Conservation (phyloP, 2,113 vertebrate genomes). For the Hydrolagus affinis region DNA sequence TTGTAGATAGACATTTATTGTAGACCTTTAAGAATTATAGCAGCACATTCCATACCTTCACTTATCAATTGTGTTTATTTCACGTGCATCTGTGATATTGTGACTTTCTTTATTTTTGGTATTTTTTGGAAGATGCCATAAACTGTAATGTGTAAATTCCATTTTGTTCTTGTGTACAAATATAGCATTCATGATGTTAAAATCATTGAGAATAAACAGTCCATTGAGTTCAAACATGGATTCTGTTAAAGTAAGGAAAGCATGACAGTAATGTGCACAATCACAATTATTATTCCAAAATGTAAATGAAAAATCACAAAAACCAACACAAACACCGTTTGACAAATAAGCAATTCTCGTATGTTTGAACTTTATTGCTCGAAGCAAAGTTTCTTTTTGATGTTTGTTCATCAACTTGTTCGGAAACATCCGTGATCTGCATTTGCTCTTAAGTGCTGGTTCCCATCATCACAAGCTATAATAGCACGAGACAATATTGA, state of each 20-base stretch:
- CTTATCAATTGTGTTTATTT: not conserved
- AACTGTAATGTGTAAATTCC: constrained; percentile 7
- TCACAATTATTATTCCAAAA: not conserved
- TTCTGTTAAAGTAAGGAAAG: not conserved
- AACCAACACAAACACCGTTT: not conserved
- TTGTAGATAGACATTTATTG: not conserved
- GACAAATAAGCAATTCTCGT: not conserved
- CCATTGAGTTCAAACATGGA: not conserved
- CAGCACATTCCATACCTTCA: not conserved
- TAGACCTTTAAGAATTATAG: not conserved
- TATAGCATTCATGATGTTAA: not conserved
- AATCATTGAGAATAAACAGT: not conserved
- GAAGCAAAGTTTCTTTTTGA: no score
- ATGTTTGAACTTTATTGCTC: constrained; percentile 4
- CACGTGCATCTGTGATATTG: constrained; percentile 2
- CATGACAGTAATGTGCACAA: not conserved
- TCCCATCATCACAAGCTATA: not conserved
- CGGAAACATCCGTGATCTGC: not conserved
- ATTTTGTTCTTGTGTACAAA: constrained; percentile 17
- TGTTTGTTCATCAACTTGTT: not conserved
- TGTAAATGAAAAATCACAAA: not conserved
- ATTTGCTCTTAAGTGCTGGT: not conserved
- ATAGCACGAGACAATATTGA: not conserved
- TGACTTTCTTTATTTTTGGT: not conserved
- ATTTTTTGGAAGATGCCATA: not conserved